Conservation (phyloP, 2,797 vertebrate species). For the Macroramphosus scolopax region DNA sequence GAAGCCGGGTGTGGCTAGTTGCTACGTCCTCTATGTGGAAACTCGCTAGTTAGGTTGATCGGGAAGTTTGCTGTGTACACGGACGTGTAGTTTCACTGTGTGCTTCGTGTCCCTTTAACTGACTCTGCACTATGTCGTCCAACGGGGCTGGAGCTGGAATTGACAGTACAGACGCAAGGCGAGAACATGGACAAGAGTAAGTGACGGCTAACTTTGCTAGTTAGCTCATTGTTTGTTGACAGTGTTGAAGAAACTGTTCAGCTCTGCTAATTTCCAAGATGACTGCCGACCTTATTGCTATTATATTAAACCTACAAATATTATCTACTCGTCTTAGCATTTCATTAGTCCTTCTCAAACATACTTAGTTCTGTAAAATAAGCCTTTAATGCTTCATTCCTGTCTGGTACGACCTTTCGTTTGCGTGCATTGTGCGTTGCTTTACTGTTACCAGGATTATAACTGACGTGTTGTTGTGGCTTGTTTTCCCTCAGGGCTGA, state of each 20-base stretch:
- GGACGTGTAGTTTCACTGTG: neutral
- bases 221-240: conserved; percentile 11
- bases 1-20: too few species aligned
- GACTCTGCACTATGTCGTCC: conserved; percentile 51
- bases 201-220: conserved; percentile 19
- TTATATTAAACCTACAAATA: too few species aligned
- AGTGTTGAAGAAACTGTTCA: neutral
- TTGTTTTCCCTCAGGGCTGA: conserved; percentile 34
- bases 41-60: neutral
- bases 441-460: neutral
- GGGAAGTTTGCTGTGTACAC: neutral
- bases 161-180: conserved; percentile 66
- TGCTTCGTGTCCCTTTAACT: neutral
- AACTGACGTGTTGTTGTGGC: neutral
- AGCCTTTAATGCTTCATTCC: too few species aligned
- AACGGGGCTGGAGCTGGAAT: conserved; percentile 32
- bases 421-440: neutral
- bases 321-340: too few species aligned
- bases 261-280: fast-evolving
- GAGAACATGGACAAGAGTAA: conserved; percentile 59
- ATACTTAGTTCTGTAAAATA: too few species aligned
- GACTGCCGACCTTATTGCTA: too few species aligned
- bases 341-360: too few species aligned
- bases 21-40: too few species aligned
- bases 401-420: neutral